A percentile compares a stretch with the other conserved stretches of the same genome.
phyloP scores from a whole-genome alignment of 2,888 invertebrate species.

The Tachina lurida region DNA sequence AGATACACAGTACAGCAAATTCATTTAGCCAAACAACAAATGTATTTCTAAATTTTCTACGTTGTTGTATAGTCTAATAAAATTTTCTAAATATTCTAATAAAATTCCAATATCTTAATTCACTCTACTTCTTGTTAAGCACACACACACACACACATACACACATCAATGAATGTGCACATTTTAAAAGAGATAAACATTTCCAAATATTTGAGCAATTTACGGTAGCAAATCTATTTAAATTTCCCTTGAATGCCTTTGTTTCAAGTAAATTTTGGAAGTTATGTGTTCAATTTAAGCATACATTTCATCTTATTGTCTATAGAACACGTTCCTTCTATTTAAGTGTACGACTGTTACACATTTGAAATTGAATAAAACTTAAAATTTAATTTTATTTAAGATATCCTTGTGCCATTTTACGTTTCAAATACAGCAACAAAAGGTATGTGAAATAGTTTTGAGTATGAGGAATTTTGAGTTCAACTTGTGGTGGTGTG shows the following conservation, averaged over 20 bases:
- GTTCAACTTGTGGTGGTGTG: background rate
- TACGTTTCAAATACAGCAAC: background rate
- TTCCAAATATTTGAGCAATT: constrained; percentile 42
- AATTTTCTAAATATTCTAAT: constrained; percentile 16
- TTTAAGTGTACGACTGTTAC: constrained; percentile 15
- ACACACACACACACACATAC: background rate
- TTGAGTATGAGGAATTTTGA: background rate
- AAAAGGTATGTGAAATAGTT: constrained; percentile 4
- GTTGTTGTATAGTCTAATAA: background rate
- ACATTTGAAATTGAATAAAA: constrained; percentile 28
- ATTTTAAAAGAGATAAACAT: constrained; percentile 22
- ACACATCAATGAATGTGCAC: background rate
- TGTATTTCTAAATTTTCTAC: background rate
- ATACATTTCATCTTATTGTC: constrained; percentile 16
- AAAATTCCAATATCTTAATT: constrained; percentile 46
- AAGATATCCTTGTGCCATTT: background rate
- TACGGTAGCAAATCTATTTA: constrained; percentile 37
- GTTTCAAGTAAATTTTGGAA: background rate
- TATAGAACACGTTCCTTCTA: constrained; percentile 36
- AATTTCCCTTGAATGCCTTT: constrained; percentile 26
- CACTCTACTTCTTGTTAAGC: constrained; percentile 16
- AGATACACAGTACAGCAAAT: background rate
- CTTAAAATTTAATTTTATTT: constrained; percentile 38
- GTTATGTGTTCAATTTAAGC: background rate
- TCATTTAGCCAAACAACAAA: background rate